phyloP scores from a whole-genome alignment of 2,888 invertebrate genomes.

The Didymodactylos carnosus region DNA sequence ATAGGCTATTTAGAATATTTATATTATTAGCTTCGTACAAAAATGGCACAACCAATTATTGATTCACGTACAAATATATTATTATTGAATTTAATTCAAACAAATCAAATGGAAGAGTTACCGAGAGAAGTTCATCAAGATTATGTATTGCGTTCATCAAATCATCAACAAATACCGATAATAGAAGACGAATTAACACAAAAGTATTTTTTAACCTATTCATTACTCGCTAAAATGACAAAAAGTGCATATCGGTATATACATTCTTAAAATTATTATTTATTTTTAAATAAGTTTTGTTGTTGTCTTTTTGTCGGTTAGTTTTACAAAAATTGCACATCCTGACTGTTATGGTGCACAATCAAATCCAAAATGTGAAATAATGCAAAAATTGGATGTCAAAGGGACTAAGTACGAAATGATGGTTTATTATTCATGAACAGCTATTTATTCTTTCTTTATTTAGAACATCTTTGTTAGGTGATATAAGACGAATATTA shows the following conservation, averaged over 20 bases:
- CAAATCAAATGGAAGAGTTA: not conserved
- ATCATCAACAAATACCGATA: too few relatives aligned
- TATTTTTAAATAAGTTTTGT: too few relatives aligned
- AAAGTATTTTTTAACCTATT: not conserved
- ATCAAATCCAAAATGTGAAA: not conserved
- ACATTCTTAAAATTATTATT: too few relatives aligned
- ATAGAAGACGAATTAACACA: too few relatives aligned
- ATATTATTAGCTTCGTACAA: not conserved
- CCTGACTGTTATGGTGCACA: not conserved
- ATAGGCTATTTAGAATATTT: not conserved
- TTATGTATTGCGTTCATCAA: not conserved
- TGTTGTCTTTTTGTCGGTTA: not conserved
- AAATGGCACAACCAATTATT: not conserved
- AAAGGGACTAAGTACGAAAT: not conserved
- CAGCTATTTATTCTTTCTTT: too few relatives aligned
- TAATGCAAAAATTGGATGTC: not conserved
- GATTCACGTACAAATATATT: not conserved
- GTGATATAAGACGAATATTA: not conserved
- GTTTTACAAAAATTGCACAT: not conserved
- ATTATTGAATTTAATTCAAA: not conserved
- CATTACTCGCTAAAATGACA: not conserved
- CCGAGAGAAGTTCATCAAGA: not conserved
- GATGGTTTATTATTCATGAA: too few relatives aligned
- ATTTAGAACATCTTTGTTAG: not conserved
- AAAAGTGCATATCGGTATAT: not conserved